phyloP scores from a whole-genome alignment of 2,113 vertebrate species.

The Alexandromys fortis region DNA sequence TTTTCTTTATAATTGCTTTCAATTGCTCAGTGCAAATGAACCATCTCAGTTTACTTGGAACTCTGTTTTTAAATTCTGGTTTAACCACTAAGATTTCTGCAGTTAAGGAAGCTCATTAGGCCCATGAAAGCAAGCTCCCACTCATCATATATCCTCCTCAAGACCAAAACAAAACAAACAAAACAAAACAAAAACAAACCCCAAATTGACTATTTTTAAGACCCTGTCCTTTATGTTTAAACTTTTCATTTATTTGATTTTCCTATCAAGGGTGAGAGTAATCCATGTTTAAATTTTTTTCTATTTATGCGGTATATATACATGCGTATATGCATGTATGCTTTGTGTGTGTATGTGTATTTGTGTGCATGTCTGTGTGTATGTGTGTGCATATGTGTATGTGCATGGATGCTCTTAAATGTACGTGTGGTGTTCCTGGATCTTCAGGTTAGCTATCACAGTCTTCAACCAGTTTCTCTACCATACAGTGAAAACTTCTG shows the following conservation, averaged over 20 bases:
- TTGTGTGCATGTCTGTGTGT: not conserved
- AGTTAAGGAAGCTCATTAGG: not conserved
- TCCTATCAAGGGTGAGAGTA: not conserved
- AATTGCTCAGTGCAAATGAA: not conserved
- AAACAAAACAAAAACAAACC: too few relatives aligned
- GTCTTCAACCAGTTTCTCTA: not conserved
- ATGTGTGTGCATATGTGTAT: not conserved
- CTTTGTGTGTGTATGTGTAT: not conserved
- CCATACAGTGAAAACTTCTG: not conserved
- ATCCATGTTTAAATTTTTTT: not conserved
- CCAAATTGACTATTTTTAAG: too few relatives aligned
- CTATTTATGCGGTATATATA: not conserved
- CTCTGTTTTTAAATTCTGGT: not conserved
- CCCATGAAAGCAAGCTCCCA: not conserved
- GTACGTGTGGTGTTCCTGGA: not conserved
- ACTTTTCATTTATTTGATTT: not conserved
- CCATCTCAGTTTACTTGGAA: not conserved
- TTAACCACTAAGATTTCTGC: not conserved
- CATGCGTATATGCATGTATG: not conserved
- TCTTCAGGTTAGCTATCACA: not conserved
- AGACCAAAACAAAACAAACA: not conserved
- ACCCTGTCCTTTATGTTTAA: not conserved
- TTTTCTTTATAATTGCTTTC: not conserved
- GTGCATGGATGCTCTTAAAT: not conserved
- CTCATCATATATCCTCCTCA: not conserved